These are phyloP conservation scores for Lipophrys pholis DNA, from an alignment of 2,113 vertebrate species.

Conservation along the genomic window DNA sequence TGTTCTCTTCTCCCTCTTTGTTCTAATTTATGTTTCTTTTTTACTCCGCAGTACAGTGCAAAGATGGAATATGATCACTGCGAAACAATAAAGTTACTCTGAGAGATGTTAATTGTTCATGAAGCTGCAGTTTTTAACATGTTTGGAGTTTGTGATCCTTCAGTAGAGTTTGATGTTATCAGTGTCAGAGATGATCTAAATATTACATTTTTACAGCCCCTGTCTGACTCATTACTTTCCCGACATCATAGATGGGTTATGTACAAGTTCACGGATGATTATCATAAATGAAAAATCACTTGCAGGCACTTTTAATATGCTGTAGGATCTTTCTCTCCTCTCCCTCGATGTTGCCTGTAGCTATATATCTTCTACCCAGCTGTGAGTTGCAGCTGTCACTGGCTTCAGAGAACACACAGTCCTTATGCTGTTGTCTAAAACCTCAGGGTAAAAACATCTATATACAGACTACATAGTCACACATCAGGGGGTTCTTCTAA, in stretches of 20 bases:
- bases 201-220: background rate
- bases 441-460: constrained; percentile 53
- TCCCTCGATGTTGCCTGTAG: constrained; percentile 42
- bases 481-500: constrained; percentile 23
- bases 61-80: background rate
- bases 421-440: constrained; percentile 39
- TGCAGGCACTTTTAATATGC: constrained; percentile 41
- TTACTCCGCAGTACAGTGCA: background rate
- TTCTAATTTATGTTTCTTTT: constrained; percentile 3
- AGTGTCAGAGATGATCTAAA: constrained; percentile 8
- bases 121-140: background rate
- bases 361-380: constrained; percentile 55
- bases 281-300: constrained; percentile 51
- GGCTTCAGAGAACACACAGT: constrained; percentile 47
- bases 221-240: constrained; percentile 3
- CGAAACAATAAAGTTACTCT: background rate
- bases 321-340: constrained; percentile 47
- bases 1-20: constrained; percentile 1
- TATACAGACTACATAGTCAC: constrained; percentile 19
- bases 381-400: constrained; percentile 67
- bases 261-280: constrained; percentile 26
- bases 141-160: background rate
- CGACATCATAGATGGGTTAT: constrained; percentile 16
- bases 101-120: background rate
- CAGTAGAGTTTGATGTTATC: background rate